Conservation (phyloP, 1,140 invertebrate genomes). For the Sinella curviseta region DNA sequence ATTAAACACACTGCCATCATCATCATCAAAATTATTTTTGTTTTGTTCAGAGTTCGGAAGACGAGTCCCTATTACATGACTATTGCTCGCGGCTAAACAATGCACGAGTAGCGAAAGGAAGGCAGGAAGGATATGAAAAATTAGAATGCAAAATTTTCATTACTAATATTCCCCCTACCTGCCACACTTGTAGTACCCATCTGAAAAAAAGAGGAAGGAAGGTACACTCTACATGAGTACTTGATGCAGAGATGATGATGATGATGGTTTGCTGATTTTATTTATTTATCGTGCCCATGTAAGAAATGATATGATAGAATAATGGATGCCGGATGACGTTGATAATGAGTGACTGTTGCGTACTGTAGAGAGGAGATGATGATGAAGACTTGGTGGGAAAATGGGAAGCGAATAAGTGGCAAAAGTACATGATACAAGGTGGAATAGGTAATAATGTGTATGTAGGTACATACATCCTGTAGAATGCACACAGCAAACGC, state of each 20-base stretch:
- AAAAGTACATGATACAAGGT: background rate
- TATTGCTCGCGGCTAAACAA: too few species aligned
- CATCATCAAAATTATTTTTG: background rate
- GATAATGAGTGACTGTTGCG: background rate
- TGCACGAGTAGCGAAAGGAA: background rate
- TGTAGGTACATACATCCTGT: background rate
- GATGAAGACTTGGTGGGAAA: constrained; percentile 15
- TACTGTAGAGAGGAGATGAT: background rate
- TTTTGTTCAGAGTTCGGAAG: background rate
- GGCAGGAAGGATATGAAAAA: constrained; percentile 15
- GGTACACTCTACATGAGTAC: background rate
- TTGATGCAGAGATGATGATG: background rate
- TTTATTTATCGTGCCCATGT: background rate
- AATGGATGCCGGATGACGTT: constrained; percentile 8
- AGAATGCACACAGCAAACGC: too few species aligned
- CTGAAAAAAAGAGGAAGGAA: background rate
- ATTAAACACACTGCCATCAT: background rate
- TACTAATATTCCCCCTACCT: background rate
- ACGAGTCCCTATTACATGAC: background rate
- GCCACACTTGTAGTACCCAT: background rate
- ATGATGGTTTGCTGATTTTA: background rate
- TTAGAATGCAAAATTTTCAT: background rate
- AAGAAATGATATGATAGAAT: background rate
- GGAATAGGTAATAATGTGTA: background rate
- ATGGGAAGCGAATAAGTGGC: background rate